phyloP scores from a whole-genome alignment of 2,797 vertebrate species.

The Silurus aristotelis region DNA sequence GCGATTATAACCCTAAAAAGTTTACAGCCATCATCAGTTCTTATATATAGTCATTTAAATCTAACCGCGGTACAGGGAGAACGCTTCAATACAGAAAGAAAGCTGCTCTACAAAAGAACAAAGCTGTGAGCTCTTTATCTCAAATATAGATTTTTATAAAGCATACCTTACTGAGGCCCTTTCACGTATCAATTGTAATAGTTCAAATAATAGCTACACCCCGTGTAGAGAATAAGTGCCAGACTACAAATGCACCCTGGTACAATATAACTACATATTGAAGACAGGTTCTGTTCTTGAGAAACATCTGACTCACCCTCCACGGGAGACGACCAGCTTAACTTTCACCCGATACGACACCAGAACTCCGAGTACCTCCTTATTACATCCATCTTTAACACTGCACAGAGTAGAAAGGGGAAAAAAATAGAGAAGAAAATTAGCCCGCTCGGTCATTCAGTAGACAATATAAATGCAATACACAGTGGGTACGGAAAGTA shows the following conservation, averaged over 20 bases:
- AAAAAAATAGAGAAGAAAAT: slow-evolving; percentile 34
- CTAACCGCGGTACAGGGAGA: background rate
- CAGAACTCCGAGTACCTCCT: slow-evolving; percentile 93
- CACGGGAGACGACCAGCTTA: slow-evolving; percentile 94
- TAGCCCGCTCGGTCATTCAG: background rate
- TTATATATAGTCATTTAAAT: background rate
- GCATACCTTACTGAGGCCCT: background rate
- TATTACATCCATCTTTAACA: slow-evolving; percentile 91
- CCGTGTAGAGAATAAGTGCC: background rate
- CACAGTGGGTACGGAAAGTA: no score
- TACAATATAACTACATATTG: slow-evolving; percentile 26
- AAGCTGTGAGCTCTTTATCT: slow-evolving; percentile 27
- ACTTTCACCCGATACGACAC: slow-evolving; percentile 98
- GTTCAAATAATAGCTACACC: background rate
- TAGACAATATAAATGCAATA: background rate
- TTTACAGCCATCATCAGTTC: background rate
- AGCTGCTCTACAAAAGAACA: background rate
- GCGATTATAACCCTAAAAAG: background rate
- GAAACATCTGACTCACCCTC: slow-evolving; percentile 78
- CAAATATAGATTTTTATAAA: slow-evolving; percentile 29
- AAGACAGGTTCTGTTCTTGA: slow-evolving; percentile 13
- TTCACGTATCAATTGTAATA: slow-evolving; percentile 28
- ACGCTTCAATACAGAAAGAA: background rate
- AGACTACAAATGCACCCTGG: slow-evolving; percentile 24
- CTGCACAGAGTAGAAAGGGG: slow-evolving; percentile 65